Base-by-base conservation (phyloP, 2,888 invertebrate species). In the Leucophenga maculata region DNA sequence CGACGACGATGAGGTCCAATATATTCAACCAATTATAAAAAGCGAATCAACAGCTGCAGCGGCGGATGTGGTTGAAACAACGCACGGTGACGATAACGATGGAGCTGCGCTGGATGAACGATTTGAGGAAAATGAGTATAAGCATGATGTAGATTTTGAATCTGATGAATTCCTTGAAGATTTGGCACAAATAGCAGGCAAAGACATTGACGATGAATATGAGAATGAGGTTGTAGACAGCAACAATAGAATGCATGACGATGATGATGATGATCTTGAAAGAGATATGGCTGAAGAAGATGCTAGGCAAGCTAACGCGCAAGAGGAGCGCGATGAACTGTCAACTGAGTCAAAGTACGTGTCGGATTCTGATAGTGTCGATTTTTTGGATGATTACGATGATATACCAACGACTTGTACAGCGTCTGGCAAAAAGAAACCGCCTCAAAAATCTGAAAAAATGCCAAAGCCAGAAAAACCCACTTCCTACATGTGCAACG, bases 401-500 rank as follows among this genome's bases (percentile, higher is more conserved):
- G 39, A 39, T 8, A 39, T 39, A 39, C 11, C 39, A 39, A 11
- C 11, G 8, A 1, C 39, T 8, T 39, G 39, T 8, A 39, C 39
- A 39, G 16, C 44, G 20, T 4, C 46, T n/a, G 26, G 20, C 13
- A 65, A 1, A 77, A 72, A 65, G 50, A 52, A 0, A 69, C 8
- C 1, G 70, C 62, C 26, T 6, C 4, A 6, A 67, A 67, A 11
- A 11, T 26, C 13, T 55, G 0, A 6, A 50, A 0, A 73, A 70
- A 44, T 14, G n/a, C 6, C 66, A 67, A 3, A 20, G 0, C 26
- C 66, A 16, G 20, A 59, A 1, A 73, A 69, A 0, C 75, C 76
- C 0, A 62, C 75, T 0, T 70, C 76, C 0, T 77, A 74, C 0
- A 82, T 83, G 77, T 87, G 87, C 64, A 84, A 77, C 22, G 75